Conservation (phyloP, 2,888 invertebrate genomes). For the Aelia acuminata region DNA sequence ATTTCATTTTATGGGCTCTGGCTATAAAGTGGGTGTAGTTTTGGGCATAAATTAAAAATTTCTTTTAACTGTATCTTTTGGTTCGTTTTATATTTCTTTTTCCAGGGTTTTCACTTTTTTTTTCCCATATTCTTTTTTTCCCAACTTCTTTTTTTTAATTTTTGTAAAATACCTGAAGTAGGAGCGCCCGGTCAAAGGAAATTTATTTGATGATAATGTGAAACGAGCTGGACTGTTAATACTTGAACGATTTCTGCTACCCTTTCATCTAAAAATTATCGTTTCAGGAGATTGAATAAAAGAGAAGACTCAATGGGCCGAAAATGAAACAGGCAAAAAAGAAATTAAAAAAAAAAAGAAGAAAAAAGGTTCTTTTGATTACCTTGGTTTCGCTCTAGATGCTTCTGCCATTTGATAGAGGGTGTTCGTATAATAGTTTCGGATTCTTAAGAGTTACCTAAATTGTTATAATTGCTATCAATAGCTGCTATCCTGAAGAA, state of each 20-base stretch:
- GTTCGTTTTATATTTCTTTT: conserved; percentile 11
- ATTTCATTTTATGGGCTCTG: too few species aligned
- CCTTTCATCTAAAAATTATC: conserved; percentile 56
- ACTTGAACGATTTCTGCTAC: conserved; percentile 54
- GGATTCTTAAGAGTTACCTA: not conserved
- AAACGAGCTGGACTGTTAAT: conserved; percentile 52
- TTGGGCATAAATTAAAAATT: not conserved
- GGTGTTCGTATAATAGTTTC: not conserved
- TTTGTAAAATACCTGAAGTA: conserved; percentile 51
- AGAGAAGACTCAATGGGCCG: conserved; percentile 55
- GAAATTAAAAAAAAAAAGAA: not conserved
- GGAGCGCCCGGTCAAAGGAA: conserved; percentile 52
- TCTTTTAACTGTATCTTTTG: not conserved
- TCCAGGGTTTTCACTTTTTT: not conserved
- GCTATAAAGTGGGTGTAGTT: not conserved
- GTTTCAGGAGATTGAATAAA: conserved; percentile 50
- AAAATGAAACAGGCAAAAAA: conserved; percentile 53
- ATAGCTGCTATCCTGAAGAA: too few species aligned
- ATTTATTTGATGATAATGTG: conserved; percentile 53
- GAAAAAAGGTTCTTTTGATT: conserved; percentile 28
- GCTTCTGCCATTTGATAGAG: not conserved
- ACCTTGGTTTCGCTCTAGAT: conserved; percentile 46
- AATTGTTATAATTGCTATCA: too few species aligned
- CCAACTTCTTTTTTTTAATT: not conserved
- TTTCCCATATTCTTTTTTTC: not conserved